These are phyloP conservation scores for Sinosuthora webbiana DNA, from an alignment of 2,113 vertebrate species.

Conservation along the genomic window DNA sequence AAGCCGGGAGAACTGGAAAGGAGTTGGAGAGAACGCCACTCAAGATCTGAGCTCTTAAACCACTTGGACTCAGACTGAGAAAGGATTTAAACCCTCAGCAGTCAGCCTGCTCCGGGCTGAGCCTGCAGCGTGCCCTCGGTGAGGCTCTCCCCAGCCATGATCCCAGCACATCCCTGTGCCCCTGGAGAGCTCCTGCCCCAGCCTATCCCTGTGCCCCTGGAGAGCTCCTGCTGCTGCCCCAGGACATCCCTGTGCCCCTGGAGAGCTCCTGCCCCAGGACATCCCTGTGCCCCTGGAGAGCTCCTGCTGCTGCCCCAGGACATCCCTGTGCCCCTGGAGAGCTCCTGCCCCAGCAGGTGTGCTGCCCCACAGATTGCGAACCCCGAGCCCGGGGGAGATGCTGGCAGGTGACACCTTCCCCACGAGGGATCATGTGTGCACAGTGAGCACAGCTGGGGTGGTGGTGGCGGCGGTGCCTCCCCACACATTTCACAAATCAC, in stretches of 20 bases:
- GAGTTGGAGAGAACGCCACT: neutral
- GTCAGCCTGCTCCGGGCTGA: neutral
- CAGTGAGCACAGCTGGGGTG: neutral
- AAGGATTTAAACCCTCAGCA: neutral
- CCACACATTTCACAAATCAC: neutral
- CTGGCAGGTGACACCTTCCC: neutral
- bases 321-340: neutral
- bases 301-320: neutral
- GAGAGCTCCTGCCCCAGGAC: neutral
- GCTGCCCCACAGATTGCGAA: neutral
- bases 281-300: neutral
- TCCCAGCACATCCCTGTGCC: neutral
- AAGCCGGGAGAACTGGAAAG: neutral
- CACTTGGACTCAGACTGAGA: neutral
- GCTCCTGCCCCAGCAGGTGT: neutral
- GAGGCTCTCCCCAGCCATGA: neutral
- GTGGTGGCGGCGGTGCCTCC: neutral
- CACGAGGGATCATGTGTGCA: neutral
- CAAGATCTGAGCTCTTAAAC: neutral
- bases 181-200: neutral
- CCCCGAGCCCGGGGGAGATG: neutral
- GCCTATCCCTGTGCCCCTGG: neutral
- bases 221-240: neutral
- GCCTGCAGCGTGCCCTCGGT: fast-evolving
- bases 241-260: neutral